phyloP scores from a whole-genome alignment of 2,113 vertebrate genomes.

The Charina bottae region DNA sequence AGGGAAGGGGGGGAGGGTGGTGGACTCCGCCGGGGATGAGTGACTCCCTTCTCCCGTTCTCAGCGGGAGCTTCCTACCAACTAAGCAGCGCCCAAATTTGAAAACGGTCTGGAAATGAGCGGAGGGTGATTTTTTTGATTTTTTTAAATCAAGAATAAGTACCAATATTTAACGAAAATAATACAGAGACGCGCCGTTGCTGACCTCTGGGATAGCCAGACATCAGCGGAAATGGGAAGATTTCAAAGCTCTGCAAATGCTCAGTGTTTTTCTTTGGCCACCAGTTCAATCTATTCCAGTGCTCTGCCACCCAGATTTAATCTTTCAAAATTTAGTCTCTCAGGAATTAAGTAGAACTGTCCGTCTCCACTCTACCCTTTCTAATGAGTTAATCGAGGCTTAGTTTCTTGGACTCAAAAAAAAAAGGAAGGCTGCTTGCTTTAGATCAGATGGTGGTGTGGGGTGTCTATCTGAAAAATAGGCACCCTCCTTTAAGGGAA shows the following conservation, averaged over 20 bases:
- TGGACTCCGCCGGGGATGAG: neutral
- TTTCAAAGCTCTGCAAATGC: neutral
- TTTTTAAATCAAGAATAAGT: neutral
- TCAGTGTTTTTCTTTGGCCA: neutral
- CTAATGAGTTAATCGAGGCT: neutral
- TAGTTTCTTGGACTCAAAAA: neutral
- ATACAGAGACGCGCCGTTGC: neutral
- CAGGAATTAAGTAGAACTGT: neutral
- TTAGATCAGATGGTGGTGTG: neutral
- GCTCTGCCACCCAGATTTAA: neutral
- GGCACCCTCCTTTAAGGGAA: too few species aligned
- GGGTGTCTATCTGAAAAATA: neutral
- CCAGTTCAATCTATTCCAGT: neutral
- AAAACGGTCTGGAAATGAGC: too few species aligned
- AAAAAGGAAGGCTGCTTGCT: neutral
- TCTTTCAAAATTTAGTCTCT: neutral
- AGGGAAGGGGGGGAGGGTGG: too few species aligned
- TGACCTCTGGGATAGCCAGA: constrained; percentile 5
- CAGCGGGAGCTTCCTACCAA: too few species aligned
- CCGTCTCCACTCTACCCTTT: neutral
- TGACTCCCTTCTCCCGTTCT: neutral
- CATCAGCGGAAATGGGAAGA: constrained; percentile 23
- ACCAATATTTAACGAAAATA: neutral
- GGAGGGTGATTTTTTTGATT: too few species aligned
- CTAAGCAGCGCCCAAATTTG: too few species aligned